Evolutionary conservation across 2,888 invertebrate species (phyloP).

Genomic region (Siphonodentalium dalli): DNA sequence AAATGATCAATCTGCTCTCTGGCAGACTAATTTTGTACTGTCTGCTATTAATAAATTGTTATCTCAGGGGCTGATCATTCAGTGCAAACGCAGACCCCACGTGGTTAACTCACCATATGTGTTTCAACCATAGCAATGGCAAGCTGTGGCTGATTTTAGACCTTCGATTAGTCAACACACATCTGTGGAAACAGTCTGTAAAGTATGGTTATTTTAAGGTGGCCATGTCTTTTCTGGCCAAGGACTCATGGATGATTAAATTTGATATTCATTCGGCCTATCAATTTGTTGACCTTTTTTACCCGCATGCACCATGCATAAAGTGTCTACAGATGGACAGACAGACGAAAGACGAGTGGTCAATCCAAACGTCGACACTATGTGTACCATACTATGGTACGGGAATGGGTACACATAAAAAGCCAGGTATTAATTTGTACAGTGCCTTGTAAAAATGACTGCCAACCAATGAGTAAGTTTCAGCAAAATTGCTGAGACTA

Average conservation of each 20-base stretch:
- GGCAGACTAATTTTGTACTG: not conserved
- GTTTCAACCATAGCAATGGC: not conserved
- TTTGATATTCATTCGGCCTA: slow-evolving; percentile 15
- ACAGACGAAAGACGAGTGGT: no score
- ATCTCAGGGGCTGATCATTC: not conserved
- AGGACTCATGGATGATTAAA: slow-evolving; percentile 8
- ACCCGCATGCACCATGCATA: slow-evolving; percentile 4
- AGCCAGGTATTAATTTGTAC: no score
- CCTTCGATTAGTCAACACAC: slow-evolving; percentile 3
- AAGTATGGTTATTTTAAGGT: slow-evolving; percentile 11
- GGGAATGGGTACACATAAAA: no score
- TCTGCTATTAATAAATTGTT: slow-evolving; percentile 2
- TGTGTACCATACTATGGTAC: no score
- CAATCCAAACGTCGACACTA: no score
- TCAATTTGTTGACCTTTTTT: slow-evolving; percentile 9
- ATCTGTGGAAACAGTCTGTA: slow-evolving; percentile 9
- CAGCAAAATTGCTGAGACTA: no score
- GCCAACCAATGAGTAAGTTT: no score
- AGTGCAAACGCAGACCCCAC: not conserved
- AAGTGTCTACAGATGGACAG: no score
- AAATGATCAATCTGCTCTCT: not conserved
- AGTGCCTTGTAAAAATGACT: no score
- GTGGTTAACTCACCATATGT: slow-evolving; percentile 8
- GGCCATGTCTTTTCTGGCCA: not conserved
- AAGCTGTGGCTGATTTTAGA: slow-evolving; percentile 6